Base-by-base conservation (phyloP, 2,113 vertebrate genomes). In the Petroica traversi region DNA sequence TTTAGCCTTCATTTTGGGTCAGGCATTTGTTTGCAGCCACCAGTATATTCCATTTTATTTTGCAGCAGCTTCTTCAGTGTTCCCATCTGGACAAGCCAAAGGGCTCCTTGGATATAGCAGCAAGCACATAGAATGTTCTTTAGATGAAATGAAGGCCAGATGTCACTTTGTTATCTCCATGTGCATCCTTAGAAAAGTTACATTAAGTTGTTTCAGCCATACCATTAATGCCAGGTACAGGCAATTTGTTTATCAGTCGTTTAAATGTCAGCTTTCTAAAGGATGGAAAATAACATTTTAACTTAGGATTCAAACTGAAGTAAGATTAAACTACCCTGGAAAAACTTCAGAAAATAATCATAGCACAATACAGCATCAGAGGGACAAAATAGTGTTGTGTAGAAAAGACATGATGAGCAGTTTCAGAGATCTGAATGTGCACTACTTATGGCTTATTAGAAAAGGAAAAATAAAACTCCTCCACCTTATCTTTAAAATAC, bases 71-170 rank as follows among this genome's bases (percentile, higher is more conserved):
- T 95, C 92, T 83, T 92, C 91, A 77, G 67, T 22, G 86, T 55
- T 96, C 91, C 92, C 95, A 96, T 63, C 89, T 90, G 96, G 88
- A 83, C 57, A 85, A 73, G 54, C 38, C 41, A 61, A 93, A 52
- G 28, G 68, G 87, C 62, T 93, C 88, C 62, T n/a, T 68, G 66
- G 45, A 89, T 69, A 9, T 38, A 88, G 38, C 58, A 88, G 88
- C 79, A 74, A 80, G 67, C 41, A 66, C 10, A 83, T 51, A 54
- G 4, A 73, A 52, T 23, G 82, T 43, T 86, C 71, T 78, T 81
- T 4, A 63, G 73, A 71, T 95, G 85, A 88, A 94, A 93, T 76
- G 67, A 85, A 69, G 67, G 77, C 87, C 94, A 95, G 92, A 91
- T 95, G 88, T 89, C 89, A 83, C 83, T 87, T 78, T 77, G 55